Conservation (phyloP, 2,888 invertebrate genomes). For the Hydrotaea diabolus region DNA sequence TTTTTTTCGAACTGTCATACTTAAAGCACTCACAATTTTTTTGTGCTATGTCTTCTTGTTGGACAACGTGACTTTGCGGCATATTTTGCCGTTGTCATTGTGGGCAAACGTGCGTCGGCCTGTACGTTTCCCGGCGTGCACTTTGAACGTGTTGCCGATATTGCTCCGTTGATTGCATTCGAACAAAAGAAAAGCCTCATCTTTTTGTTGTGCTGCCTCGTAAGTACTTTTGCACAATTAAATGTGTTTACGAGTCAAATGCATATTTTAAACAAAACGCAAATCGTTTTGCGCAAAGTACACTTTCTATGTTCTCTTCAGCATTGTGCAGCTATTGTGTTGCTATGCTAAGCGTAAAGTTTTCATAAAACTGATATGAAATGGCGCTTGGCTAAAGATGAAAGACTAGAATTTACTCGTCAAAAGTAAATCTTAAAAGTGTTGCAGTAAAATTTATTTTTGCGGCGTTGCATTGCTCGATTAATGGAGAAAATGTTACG, state of each 20-base stretch:
- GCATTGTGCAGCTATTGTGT: neutral
- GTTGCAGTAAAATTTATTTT: neutral
- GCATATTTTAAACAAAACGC: conserved; percentile 29
- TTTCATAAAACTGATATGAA: neutral
- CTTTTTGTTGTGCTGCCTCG: neutral
- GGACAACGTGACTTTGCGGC: conserved; percentile 67
- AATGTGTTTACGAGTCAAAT: conserved; percentile 21
- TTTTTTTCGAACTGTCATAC: conserved; percentile 59
- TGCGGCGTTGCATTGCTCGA: neutral
- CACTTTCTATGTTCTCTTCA: neutral
- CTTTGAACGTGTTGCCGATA: conserved; percentile 68
- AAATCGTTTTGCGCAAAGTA: neutral
- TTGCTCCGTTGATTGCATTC: conserved; percentile 63
- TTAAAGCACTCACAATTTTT: conserved; percentile 34
- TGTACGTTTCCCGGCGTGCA: conserved; percentile 63
- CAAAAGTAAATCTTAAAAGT: neutral
- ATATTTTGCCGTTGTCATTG: conserved; percentile 58
- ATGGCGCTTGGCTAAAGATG: conserved; percentile 20
- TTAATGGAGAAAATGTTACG: neutral
- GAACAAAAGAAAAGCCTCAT: conserved; percentile 56
- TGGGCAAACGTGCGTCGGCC: conserved; percentile 11
- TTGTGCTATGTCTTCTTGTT: neutral
- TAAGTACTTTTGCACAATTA: conserved; percentile 1
- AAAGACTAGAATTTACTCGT: neutral
- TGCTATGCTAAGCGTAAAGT: neutral